Conservation (phyloP, 2,797 vertebrate species). For the Centroberyx gerrardi region DNA sequence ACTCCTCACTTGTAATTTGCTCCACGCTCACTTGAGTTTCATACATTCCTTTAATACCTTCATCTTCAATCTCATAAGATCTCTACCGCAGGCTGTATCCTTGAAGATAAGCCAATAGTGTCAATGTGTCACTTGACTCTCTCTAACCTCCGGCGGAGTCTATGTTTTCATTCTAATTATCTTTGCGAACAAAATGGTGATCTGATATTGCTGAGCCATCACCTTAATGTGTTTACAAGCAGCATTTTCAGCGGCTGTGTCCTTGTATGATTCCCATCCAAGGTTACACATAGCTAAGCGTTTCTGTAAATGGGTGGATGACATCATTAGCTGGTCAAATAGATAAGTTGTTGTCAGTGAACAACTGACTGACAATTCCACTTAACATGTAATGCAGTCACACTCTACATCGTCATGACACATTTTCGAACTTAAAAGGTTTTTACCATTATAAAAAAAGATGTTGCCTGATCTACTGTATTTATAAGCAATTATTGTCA, state of each 20-base stretch:
- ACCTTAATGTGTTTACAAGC: constrained; percentile 53
- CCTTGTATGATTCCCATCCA: constrained; percentile 20
- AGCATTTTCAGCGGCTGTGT: constrained; percentile 9
- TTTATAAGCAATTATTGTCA: constrained; percentile 1
- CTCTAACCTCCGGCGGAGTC: constrained; percentile 51
- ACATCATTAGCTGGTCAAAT: constrained; percentile 24
- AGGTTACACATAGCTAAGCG: constrained; percentile 46
- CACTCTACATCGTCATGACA: background rate
- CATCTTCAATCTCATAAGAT: constrained; percentile 54
- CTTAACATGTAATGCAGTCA: background rate
- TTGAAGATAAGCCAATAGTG: constrained; percentile 57
- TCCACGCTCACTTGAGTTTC: constrained; percentile 39
- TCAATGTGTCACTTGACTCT: constrained; percentile 45
- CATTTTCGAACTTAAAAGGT: background rate
- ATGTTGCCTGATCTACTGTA: background rate
- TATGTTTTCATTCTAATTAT: constrained; percentile 51
- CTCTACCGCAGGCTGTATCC: constrained; percentile 31
- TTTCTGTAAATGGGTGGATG: constrained; percentile 36
- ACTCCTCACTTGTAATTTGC: constrained; percentile 52
- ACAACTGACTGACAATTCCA: background rate
- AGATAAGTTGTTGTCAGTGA: background rate
- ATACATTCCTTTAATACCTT: constrained; percentile 43
- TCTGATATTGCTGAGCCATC: constrained; percentile 44
- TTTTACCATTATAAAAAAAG: background rate
- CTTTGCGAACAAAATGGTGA: constrained; percentile 30